Base-by-base conservation (phyloP, 2,888 invertebrate genomes). In the Diaprepes abbreviatus region DNA sequence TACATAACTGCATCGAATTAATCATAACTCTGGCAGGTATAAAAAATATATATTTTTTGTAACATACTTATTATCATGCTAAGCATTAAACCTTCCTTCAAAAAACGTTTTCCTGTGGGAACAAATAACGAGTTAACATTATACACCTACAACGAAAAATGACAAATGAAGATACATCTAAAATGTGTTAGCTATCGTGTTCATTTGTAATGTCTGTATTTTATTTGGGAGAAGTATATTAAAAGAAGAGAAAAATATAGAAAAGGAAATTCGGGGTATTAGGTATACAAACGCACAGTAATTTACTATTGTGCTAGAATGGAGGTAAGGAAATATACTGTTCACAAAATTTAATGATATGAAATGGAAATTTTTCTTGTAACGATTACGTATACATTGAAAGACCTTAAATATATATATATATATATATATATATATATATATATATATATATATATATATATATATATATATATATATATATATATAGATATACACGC, bases 161-260 rank as follows among this genome's bases (percentile, higher is more conserved):
- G 43, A 55, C 43, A 64, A 64, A 64, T 64, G 64, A 43, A 45
- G 64, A 64, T 55, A 64, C 54, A 63, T 38, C 52, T 28, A 54
- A 36, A 35, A 50, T 54, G 19, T 52, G 52, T 40, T 52, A 50
- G 52, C 52, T 52, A 52, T 52, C 40, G 40, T 38, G 63, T 63
- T 63, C 63, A 63, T 52, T 63, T 63, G 52, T 63, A 35, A 63
- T 52, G 17, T 38, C 28, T 9, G 38, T 52, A 52, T 63, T 38
- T 62, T 48, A 24, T 12, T 50, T 35, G 24, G 24, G 14, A 12
- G 17, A 21, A 36, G 19, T 36, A 24, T 38, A 38, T 38, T 38
- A 55, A 38, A 24, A 38, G 10, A 55, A 36, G 19, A 21, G 14
- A 21, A 35, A 28, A 40, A 43, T 43, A 14, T 48, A 7, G 28